Conservation (phyloP, 53 echinoderm and acorn worm genomes). For the Echinarachnius parma region DNA sequence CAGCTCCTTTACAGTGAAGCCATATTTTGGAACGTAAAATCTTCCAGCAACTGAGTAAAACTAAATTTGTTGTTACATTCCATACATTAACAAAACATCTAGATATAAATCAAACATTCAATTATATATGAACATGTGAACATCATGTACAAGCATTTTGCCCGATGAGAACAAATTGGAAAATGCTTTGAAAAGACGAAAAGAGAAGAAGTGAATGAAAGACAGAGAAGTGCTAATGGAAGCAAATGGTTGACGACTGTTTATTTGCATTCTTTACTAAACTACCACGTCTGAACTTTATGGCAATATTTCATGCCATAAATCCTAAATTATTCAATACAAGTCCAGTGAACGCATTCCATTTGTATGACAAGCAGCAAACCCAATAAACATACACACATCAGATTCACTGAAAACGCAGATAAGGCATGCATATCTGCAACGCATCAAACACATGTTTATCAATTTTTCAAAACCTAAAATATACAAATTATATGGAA, state of each 20-base stretch:
- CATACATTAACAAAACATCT: too few species aligned
- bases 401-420: not conserved
- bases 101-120: too few species aligned
- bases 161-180: too few species aligned
- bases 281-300: slow-evolving; percentile 6
- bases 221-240: not conserved
- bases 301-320: slow-evolving; percentile 38
- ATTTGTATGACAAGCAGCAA: slow-evolving; percentile 36
- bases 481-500: slow-evolving; percentile 22
- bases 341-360: slow-evolving; percentile 36
- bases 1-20: too few species aligned
- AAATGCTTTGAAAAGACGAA: too few species aligned
- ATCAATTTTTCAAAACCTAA: slow-evolving; percentile 34
- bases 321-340: slow-evolving; percentile 22
- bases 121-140: too few species aligned
- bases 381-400: slow-evolving; percentile 5
- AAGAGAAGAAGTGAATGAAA: not conserved
- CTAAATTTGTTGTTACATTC: too few species aligned
- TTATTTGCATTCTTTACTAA: slow-evolving; percentile 37
- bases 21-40: too few species aligned
- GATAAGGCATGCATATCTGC: slow-evolving; percentile 44
- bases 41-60: too few species aligned
- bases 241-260: slow-evolving; percentile 22
- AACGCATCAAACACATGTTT: slow-evolving; percentile 45
- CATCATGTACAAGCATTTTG: too few species aligned